These are phyloP conservation scores for Caprella mutica DNA, from an alignment of 2,888 invertebrate species.

Conservation along the genomic window DNA sequence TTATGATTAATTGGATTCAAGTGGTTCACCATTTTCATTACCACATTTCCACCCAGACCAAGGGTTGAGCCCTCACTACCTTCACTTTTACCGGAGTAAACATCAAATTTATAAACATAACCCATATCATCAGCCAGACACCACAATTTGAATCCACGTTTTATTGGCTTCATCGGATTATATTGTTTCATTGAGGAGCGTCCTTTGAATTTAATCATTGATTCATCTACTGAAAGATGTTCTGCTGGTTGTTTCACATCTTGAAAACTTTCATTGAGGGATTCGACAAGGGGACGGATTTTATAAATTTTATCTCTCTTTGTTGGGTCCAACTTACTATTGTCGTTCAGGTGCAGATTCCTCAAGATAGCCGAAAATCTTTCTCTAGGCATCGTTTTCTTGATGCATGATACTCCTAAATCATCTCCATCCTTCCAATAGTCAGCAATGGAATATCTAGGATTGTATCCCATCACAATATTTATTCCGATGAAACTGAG, in stretches of 20 bases:
- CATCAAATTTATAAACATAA: slow-evolving; percentile 35
- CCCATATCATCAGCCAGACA: slow-evolving; percentile 2
- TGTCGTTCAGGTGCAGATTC: slow-evolving; percentile 4
- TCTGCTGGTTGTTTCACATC: background rate
- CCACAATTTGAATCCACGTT: slow-evolving; percentile 7
- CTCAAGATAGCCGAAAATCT: background rate
- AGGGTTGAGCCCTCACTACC: background rate
- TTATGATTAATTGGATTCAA: slow-evolving; percentile 35
- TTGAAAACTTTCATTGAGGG: background rate
- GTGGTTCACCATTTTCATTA: slow-evolving; percentile 34
- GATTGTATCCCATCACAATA: background rate
- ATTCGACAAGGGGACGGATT: background rate
- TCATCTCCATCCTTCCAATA: background rate
- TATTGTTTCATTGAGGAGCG: slow-evolving; percentile 28
- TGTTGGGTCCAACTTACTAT: background rate
- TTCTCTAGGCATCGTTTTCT: background rate
- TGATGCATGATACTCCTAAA: background rate
- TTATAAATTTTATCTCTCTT: slow-evolving; percentile 18
- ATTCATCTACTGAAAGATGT: slow-evolving; percentile 2
- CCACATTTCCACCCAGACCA: background rate
- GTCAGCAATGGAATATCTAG: background rate
- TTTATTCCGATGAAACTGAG: background rate
- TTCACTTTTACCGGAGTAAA: slow-evolving; percentile 38
- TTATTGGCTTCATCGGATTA: slow-evolving; percentile 34
- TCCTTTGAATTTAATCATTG: slow-evolving; percentile 5